Conservation (phyloP, 2,888 invertebrate genomes). For the Morinoia aosen region DNA sequence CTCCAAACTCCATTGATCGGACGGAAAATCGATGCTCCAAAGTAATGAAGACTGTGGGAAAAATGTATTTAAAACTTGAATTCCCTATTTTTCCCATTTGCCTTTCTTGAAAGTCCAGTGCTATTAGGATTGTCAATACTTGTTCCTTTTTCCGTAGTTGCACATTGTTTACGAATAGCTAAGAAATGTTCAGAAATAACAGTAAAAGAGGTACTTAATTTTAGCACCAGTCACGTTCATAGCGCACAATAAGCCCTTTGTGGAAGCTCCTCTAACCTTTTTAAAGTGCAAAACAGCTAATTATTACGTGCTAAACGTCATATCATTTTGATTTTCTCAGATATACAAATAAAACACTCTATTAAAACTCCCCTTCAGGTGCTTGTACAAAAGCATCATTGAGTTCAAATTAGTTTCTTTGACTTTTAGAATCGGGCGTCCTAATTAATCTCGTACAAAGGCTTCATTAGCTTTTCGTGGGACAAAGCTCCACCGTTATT, state of each 20-base stretch:
- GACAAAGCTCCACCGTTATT: not conserved
- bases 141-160: not conserved
- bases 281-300: not conserved
- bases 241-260: not conserved
- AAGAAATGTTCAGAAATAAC: not conserved
- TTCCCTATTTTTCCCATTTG: not conserved
- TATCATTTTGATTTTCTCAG: not conserved
- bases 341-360: not conserved
- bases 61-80: not conserved
- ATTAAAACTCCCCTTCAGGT: not conserved
- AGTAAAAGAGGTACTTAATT: not conserved
- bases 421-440: not conserved
- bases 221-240: not conserved
- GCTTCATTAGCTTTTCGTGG: not conserved
- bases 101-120: not conserved
- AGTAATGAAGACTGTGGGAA: not conserved
- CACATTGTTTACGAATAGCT: not conserved
- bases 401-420: not conserved
- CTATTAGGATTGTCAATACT: not conserved
- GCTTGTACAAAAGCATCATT: not conserved
- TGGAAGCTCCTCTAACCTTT: not conserved
- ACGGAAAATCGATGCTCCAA: not conserved
- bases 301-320: not conserved
- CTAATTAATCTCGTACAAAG: slow-evolving; percentile 15
- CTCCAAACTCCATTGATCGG: not conserved